These are phyloP conservation scores for Thera obeliscata DNA, from an alignment of 2,888 invertebrate species.

Conservation along the genomic window DNA sequence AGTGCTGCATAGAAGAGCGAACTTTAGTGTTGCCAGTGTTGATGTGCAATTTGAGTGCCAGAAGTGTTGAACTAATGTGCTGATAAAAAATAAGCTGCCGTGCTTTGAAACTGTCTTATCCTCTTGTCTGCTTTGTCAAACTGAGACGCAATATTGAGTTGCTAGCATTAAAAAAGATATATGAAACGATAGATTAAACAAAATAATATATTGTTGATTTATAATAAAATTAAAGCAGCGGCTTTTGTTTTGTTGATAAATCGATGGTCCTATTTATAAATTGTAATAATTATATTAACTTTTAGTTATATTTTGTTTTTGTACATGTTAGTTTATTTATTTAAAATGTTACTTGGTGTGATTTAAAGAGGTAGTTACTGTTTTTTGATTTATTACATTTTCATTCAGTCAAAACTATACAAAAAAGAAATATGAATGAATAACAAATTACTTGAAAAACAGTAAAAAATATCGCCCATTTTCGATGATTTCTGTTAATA, in stretches of 20 bases:
- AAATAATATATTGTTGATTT: slow-evolving; percentile 26
- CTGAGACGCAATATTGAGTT: slow-evolving; percentile 5
- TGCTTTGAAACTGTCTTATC: neutral
- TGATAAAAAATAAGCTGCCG: neutral
- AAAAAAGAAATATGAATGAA: slow-evolving; percentile 10
- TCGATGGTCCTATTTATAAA: slow-evolving; percentile 31
- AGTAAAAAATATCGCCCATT: slow-evolving; percentile 7
- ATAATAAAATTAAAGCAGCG: slow-evolving; percentile 18
- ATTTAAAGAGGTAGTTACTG: slow-evolving; percentile 15
- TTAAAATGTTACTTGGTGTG: slow-evolving; percentile 30
- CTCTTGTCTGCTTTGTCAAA: too few relatives aligned
- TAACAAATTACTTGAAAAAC: slow-evolving; percentile 6
- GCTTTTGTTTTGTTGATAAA: slow-evolving; percentile 25
- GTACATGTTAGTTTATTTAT: slow-evolving; percentile 44
- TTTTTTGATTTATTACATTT: slow-evolving; percentile 14
- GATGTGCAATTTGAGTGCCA: slow-evolving; percentile 4
- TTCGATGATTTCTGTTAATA: slow-evolving; percentile 5
- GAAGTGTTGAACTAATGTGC: neutral
- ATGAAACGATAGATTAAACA: slow-evolving; percentile 9
- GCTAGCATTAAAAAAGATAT: slow-evolving; percentile 23
- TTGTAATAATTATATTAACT: slow-evolving; percentile 35
- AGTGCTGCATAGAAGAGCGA: neutral
- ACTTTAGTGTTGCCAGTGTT: slow-evolving; percentile 1
- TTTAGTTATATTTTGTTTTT: slow-evolving; percentile 43
- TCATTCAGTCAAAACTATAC: slow-evolving; percentile 7